Percentiles rank a stretch among this genome's conserved stretches.
Conservation (phyloP, 1,140 invertebrate genomes). For the Cyrtorhinus lividipennis region DNA sequence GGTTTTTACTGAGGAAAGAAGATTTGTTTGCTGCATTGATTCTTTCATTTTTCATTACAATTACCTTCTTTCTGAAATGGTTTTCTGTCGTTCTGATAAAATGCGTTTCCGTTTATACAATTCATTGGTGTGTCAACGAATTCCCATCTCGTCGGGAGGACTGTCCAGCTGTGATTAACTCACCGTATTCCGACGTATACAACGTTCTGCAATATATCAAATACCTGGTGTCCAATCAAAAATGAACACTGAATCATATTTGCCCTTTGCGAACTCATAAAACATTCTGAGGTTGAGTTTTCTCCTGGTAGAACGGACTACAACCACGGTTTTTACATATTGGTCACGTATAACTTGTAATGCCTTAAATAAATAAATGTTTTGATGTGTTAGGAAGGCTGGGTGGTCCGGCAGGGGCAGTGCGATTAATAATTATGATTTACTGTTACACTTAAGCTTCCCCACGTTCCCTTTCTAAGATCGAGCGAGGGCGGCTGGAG, state of each 20-base stretch:
- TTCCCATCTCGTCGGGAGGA: too few relatives aligned
- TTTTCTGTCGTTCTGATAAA: too few relatives aligned
- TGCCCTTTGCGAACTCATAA: neutral
- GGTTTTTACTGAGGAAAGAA: too few relatives aligned
- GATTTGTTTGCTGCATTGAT: too few relatives aligned
- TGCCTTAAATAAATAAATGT: neutral
- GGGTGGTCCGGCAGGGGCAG: neutral
- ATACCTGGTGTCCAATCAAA: neutral
- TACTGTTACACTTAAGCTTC: conserved; percentile 2
- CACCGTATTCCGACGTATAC: too few relatives aligned
- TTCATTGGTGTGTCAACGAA: too few relatives aligned
- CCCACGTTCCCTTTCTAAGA: neutral
- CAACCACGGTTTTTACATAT: neutral
- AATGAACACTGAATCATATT: neutral
- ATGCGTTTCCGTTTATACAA: too few relatives aligned
- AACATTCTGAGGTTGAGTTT: neutral
- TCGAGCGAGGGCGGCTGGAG: neutral
- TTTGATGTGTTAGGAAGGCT: neutral
- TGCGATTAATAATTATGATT: conserved; percentile 9
- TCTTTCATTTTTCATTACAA: too few relatives aligned
- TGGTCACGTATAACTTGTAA: neutral
- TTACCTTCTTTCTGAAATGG: too few relatives aligned
- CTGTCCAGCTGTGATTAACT: too few relatives aligned
- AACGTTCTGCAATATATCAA: too few relatives aligned
- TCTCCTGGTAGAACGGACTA: neutral